These are phyloP conservation scores for Drosophila emarginata DNA, from an alignment of 2,888 invertebrate species.

Conservation along the genomic window DNA sequence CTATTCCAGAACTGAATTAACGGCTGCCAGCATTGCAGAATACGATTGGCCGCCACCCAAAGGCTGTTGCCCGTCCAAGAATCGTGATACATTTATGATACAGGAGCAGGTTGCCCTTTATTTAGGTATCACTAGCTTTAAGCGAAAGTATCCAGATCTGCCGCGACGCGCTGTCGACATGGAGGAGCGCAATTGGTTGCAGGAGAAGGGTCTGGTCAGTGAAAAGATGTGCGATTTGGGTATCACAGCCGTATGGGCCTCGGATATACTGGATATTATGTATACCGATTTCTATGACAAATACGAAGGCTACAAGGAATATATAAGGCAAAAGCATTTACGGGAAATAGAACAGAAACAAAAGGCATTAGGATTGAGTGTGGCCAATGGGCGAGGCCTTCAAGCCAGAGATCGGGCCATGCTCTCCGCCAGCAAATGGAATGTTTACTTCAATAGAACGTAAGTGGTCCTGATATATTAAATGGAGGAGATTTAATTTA, in stretches of 20 bases:
- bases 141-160: slow-evolving; percentile 96
- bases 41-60: slow-evolving; percentile 93
- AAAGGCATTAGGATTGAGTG: slow-evolving; percentile 84
- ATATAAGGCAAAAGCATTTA: slow-evolving; percentile 84
- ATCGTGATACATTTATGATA: slow-evolving; percentile 93
- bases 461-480: slow-evolving; percentile 55
- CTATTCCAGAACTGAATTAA: slow-evolving; percentile 83
- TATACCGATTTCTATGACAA: slow-evolving; percentile 96
- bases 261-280: slow-evolving; percentile 98
- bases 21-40: slow-evolving; percentile 94
- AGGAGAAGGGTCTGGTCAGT: slow-evolving; percentile 91
- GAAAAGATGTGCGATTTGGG: slow-evolving; percentile 97
- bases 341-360: slow-evolving; percentile 87
- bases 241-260: slow-evolving; percentile 94
- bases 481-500: background rate
- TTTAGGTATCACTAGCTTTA: slow-evolving; percentile 97
- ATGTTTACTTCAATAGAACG: slow-evolving; percentile 90
- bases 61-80: slow-evolving; percentile 83
- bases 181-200: slow-evolving; percentile 94
- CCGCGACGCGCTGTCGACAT: slow-evolving; percentile 92
- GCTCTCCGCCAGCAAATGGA: slow-evolving; percentile 94
- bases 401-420: slow-evolving; percentile 90
- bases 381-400: slow-evolving; percentile 82
- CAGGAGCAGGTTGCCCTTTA: slow-evolving; percentile 98
- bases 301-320: slow-evolving; percentile 93